Evolutionary conservation across 2,888 invertebrate genomes (phyloP).

Genomic region (Thereva unica): DNA sequence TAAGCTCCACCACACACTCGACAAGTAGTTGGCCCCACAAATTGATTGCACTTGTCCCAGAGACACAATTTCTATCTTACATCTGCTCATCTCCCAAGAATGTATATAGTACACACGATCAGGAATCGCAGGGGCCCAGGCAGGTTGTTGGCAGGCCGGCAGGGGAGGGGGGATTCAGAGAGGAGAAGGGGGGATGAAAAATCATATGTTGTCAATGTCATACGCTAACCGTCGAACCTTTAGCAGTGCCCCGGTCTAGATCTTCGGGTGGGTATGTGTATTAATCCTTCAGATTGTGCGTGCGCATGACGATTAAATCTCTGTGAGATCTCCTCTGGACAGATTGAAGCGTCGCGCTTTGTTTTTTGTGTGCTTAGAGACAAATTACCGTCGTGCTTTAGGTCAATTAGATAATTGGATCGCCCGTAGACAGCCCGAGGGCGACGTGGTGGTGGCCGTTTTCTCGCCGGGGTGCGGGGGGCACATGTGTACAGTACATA

Average conservation of each 20-base stretch:
- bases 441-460: too few species aligned
- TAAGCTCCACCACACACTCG: too few species aligned
- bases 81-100: too few species aligned
- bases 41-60: conserved; percentile 28
- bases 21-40: too few species aligned
- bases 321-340: neutral
- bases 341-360: neutral
- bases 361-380: neutral
- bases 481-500: neutral
- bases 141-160: too few species aligned
- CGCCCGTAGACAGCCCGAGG: conserved; percentile 2
- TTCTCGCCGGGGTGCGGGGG: neutral
- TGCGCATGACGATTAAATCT: conserved; percentile 23
- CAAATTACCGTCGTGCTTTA: conserved; percentile 25
- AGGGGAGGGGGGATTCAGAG: too few species aligned
- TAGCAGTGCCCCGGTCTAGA: too few species aligned
- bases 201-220: conserved; percentile 26
- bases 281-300: conserved; percentile 15
- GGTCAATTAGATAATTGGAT: conserved; percentile 31
- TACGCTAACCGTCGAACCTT: conserved; percentile 3
- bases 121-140: too few species aligned
- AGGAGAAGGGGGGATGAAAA: neutral
- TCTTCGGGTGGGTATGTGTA: neutral
- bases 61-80: conserved; percentile 15
- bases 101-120: too few species aligned